phyloP scores from a whole-genome alignment of 2,888 invertebrate species.

The Drosophila pseudotakahashii region DNA sequence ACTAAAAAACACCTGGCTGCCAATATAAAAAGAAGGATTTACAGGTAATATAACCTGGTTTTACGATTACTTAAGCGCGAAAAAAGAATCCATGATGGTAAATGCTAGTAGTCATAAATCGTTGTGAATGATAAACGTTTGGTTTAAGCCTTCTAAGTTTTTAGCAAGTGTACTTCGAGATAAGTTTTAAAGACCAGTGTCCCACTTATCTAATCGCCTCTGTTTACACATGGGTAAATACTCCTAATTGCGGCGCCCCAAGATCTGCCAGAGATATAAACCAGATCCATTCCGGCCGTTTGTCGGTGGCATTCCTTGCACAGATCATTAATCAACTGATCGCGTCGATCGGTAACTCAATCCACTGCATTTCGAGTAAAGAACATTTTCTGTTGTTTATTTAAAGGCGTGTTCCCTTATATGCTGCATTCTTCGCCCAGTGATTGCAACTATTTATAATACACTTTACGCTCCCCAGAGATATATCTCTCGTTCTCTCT shows the following conservation, averaged over 20 bases:
- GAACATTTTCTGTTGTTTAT: constrained; percentile 14
- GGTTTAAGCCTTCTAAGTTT: not conserved
- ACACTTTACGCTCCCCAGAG: constrained; percentile 12
- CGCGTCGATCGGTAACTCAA: constrained; percentile 29
- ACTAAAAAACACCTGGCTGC: too few relatives aligned
- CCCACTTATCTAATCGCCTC: constrained; percentile 16
- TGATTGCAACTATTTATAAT: constrained; percentile 66
- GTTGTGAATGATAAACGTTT: not conserved
- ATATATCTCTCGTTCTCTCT: not conserved
- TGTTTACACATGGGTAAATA: constrained; percentile 22
- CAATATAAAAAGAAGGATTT: too few relatives aligned
- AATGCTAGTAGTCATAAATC: too few relatives aligned
- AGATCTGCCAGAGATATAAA: constrained; percentile 23
- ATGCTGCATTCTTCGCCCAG: constrained; percentile 53
- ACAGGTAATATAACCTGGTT: too few relatives aligned
- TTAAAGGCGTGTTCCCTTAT: constrained; percentile 42
- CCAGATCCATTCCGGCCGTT: constrained; percentile 23
- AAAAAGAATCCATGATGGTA: too few relatives aligned
- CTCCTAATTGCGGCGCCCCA: constrained; percentile 1
- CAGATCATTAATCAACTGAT: constrained; percentile 33
- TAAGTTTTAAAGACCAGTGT: not conserved
- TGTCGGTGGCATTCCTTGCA: constrained; percentile 27
- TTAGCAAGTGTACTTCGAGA: constrained; percentile 6
- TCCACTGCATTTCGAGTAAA: constrained; percentile 28
- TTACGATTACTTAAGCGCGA: too few relatives aligned